phyloP scores from a whole-genome alignment of 2,888 invertebrate genomes.

The Timandra comae region DNA sequence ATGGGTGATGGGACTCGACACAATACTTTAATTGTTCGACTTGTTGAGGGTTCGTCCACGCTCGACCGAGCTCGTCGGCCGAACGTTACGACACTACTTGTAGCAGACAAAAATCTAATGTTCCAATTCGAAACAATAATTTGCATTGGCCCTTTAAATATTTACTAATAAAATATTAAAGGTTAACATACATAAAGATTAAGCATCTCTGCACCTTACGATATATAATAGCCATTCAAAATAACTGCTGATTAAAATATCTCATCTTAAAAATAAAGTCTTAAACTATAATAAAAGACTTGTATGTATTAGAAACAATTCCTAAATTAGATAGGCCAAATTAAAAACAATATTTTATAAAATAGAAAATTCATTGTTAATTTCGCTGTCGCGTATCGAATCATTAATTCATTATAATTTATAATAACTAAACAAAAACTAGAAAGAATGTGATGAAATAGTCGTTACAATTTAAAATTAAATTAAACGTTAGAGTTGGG shows the following conservation, averaged over 20 bases:
- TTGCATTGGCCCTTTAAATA: conserved; percentile 49
- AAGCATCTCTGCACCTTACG: conserved; percentile 76
- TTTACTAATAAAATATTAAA: conserved; percentile 78
- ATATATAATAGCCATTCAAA: conserved; percentile 76
- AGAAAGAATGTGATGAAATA: conserved; percentile 42
- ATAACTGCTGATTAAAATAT: conserved; percentile 77
- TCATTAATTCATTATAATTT: conserved; percentile 25
- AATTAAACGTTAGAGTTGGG: conserved; percentile 39
- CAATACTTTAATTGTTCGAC: no score
- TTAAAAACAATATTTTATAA: conserved; percentile 43
- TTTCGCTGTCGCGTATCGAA: conserved; percentile 57
- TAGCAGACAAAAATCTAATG: no score
- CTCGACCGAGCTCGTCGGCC: conserved; percentile 62
- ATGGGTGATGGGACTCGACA: no score
- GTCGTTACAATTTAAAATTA: conserved; percentile 48
- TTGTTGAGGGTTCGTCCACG: no score
- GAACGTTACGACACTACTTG: conserved; percentile 30
- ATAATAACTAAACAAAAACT: conserved; percentile 29
- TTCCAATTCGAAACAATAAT: no score
- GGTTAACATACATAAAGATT: conserved; percentile 78
- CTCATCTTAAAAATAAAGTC: conserved; percentile 75
- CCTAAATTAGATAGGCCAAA: conserved; percentile 64
- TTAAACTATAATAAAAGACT: conserved; percentile 71
- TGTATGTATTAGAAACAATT: conserved; percentile 53
- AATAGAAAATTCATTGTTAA: conserved; percentile 56